Evolutionary conservation across 2,113 vertebrate genomes (phyloP).

Genomic region (Platichthys flesus): DNA sequence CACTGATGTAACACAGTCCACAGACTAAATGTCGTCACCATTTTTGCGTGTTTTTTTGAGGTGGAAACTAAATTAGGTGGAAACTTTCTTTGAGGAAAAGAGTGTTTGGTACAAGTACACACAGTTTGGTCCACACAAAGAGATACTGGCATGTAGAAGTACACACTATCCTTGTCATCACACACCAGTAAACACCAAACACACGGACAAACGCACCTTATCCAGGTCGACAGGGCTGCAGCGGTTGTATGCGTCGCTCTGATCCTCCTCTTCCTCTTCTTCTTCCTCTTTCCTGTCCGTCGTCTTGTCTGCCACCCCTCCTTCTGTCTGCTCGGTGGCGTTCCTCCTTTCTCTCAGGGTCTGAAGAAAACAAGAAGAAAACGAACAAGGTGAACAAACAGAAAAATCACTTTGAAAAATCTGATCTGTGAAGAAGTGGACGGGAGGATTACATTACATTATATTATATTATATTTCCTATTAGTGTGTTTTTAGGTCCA

Average conservation of each 20-base stretch:
- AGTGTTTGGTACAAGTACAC: no score
- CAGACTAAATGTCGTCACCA: no score
- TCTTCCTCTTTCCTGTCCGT: conserved; percentile 9
- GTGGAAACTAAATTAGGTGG: no score
- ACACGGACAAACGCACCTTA: conserved; percentile 46
- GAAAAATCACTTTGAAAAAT: background rate
- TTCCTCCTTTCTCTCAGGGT: conserved; percentile 62
- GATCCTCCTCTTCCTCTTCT: conserved; percentile 10
- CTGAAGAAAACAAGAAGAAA: conserved; percentile 26
- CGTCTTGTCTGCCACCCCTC: conserved; percentile 4
- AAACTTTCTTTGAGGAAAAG: no score
- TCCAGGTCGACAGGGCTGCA: conserved; percentile 74
- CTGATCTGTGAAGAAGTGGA: background rate
- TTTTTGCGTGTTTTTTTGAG: no score
- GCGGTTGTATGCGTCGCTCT: conserved; percentile 35
- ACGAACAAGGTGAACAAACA: background rate
- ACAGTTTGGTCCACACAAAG: background rate
- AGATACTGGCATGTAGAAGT: background rate
- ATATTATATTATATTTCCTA: no score
- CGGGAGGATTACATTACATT: no score
- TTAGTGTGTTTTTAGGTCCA: no score
- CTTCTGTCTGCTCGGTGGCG: conserved; percentile 28
- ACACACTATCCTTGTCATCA: background rate
- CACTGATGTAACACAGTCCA: background rate
- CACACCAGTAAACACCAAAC: background rate